Percentiles rank a stretch among this genome's conserved stretches.
These are phyloP conservation scores for Lethenteron reissneri DNA, from an alignment of 2,113 vertebrate genomes.

Conservation along the genomic window DNA sequence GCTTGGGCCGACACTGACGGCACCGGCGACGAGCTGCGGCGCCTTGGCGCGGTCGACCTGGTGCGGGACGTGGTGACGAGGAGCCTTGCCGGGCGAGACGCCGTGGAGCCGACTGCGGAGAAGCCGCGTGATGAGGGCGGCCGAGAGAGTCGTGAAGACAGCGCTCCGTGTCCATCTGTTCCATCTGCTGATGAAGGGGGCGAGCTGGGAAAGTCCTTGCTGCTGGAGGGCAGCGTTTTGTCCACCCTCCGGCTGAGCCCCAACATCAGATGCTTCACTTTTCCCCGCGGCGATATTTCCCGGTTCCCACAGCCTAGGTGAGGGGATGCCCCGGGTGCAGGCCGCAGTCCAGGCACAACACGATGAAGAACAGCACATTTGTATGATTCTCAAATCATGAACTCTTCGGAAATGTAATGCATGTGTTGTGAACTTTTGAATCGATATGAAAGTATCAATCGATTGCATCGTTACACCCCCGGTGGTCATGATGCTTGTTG, in stretches of 20 bases:
- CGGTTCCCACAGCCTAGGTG: slow-evolving; percentile 56
- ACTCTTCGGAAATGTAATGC: not conserved
- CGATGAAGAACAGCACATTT: not conserved
- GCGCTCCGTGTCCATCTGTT: not conserved
- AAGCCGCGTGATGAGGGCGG: not conserved
- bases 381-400: not conserved
- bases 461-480: not conserved
- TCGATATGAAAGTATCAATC: not conserved
- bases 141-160: not conserved
- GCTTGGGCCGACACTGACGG: slow-evolving; percentile 22
- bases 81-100: not conserved
- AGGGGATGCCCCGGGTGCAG: slow-evolving; percentile 8
- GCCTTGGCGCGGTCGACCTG: slow-evolving; percentile 37
- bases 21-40: slow-evolving; percentile 20
- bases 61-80: slow-evolving; percentile 14
- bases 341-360: not conserved
- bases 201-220: not conserved
- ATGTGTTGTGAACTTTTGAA: not conserved
- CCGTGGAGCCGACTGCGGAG: not conserved
- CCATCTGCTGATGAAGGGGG: not conserved
- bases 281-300: slow-evolving; percentile 43
- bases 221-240: not conserved
- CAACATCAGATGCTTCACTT: slow-evolving; percentile 57
- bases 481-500: not conserved
- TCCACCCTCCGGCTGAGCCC: slow-evolving; percentile 17